Evolutionary conservation across 2,797 vertebrate genomes (phyloP).

Genomic region (Tragopan temminckii): DNA sequence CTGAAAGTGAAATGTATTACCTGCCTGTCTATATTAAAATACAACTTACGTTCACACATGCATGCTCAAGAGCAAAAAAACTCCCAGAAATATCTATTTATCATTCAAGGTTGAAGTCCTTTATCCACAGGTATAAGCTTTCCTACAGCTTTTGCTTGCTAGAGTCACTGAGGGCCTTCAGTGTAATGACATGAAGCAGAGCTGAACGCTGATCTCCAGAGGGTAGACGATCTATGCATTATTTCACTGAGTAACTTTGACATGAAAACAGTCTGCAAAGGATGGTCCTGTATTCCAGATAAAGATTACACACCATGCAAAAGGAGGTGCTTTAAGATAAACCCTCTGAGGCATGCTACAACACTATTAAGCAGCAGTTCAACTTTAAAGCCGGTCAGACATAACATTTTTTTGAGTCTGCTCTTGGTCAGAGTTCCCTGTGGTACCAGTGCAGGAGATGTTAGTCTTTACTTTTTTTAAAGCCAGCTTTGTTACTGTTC

Average conservation of each 20-base stretch:
- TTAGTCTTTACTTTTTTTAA: neutral
- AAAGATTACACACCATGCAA: constrained; percentile 49
- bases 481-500: neutral
- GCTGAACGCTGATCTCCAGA: constrained; percentile 62
- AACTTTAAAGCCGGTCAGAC: constrained; percentile 56
- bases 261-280: constrained; percentile 68
- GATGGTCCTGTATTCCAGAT: constrained; percentile 25
- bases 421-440: constrained; percentile 50
- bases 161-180: constrained; percentile 65
- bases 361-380: constrained; percentile 56
- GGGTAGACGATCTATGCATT: constrained; percentile 42
- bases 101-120: constrained; percentile 74
- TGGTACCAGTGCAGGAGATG: neutral
- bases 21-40: constrained; percentile 75
- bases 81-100: constrained; percentile 2
- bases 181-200: constrained; percentile 70
- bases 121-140: constrained; percentile 71
- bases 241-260: constrained; percentile 71
- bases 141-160: constrained; percentile 63
- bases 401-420: constrained; percentile 36
- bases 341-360: constrained; percentile 49
- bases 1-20: constrained; percentile 82
- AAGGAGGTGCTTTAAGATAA: constrained; percentile 66
- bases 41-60: constrained; percentile 44
- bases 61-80: constrained; percentile 65